Percentiles rank a stretch among this genome's conserved stretches.
phyloP scores from a whole-genome alignment of 1,140 invertebrate genomes.

The Rhagoletis pomonella region DNA sequence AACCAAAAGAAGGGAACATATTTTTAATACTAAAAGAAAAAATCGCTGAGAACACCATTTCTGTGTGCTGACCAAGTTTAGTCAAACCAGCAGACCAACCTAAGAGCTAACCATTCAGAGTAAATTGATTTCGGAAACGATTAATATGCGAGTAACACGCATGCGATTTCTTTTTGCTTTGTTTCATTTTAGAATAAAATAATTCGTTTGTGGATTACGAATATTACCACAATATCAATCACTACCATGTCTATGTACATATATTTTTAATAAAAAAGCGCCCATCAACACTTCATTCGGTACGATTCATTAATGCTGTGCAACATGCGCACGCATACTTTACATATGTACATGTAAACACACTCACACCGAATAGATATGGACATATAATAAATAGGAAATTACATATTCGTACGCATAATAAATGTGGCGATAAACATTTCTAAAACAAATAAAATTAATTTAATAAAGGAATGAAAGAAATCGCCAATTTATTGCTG shows the following conservation, averaged over 20 bases:
- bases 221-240: too few relatives aligned
- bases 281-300: neutral
- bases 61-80: neutral
- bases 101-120: neutral
- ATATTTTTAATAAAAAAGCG: neutral
- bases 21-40: too few relatives aligned
- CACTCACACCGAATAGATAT: neutral
- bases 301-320: neutral
- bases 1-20: too few relatives aligned
- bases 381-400: neutral
- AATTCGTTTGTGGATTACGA: neutral
- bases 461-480: neutral
- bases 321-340: neutral
- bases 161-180: neutral
- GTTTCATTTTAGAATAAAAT: neutral
- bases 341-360: neutral
- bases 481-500: neutral
- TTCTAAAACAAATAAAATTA: neutral
- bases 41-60: too few relatives aligned
- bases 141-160: neutral
- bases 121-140: neutral
- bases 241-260: neutral
- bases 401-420: neutral
- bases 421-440: constrained; percentile 13
- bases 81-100: neutral